phyloP scores from a whole-genome alignment of 1,140 invertebrate genomes.

The Ceratina calcarata region DNA sequence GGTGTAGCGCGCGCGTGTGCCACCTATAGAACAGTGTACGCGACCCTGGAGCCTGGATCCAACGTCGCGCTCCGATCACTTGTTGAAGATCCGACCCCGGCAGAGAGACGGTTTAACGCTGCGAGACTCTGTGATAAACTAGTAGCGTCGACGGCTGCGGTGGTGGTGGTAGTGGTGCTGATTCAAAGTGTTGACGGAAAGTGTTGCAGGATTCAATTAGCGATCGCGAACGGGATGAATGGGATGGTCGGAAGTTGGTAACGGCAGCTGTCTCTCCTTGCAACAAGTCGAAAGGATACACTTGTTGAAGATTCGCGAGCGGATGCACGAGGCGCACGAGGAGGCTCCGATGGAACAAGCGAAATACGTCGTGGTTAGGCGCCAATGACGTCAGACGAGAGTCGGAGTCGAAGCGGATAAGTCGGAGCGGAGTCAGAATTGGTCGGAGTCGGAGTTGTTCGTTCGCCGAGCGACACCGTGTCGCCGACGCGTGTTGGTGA shows the following conservation, averaged over 20 bases:
- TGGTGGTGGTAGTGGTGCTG: background rate
- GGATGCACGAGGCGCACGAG: slow-evolving; percentile 19
- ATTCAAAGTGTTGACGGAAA: no score
- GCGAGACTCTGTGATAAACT: background rate
- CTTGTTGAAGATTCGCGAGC: no score
- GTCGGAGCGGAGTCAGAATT: slow-evolving; percentile 45
- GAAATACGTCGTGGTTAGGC: slow-evolving; percentile 67
- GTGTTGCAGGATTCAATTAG: background rate
- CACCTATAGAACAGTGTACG: slow-evolving; percentile 54
- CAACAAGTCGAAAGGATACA: background rate
- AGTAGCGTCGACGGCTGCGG: background rate
- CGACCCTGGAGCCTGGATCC: slow-evolving; percentile 52
- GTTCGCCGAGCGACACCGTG: slow-evolving; percentile 48
- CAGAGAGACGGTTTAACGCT: background rate
- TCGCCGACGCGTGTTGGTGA: slow-evolving; percentile 20
- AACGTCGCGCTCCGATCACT: slow-evolving; percentile 53
- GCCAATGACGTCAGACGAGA: slow-evolving; percentile 72
- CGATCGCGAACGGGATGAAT: no score
- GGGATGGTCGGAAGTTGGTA: no score
- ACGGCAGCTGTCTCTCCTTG: no score
- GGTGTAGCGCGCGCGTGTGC: slow-evolving; percentile 61
- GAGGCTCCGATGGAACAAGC: slow-evolving; percentile 10
- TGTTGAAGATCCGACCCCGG: slow-evolving; percentile 52
- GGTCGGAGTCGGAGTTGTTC: slow-evolving; percentile 54
- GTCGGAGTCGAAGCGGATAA: slow-evolving; percentile 34